Evolutionary conservation across 1,140 invertebrate genomes (phyloP).

Genomic region (Caerostris darwini): DNA sequence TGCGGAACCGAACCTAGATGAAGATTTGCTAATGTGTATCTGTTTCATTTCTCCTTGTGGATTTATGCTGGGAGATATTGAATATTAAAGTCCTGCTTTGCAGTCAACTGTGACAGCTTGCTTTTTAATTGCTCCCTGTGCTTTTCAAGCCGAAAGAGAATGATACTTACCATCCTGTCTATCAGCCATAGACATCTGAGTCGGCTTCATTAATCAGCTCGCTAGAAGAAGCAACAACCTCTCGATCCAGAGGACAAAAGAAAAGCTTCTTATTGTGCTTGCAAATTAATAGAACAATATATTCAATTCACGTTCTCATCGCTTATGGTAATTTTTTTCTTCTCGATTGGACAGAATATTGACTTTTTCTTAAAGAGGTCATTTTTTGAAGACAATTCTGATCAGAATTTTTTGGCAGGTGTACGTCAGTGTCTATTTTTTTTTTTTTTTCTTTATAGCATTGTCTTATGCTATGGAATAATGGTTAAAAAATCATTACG

Average conservation of each 20-base stretch:
- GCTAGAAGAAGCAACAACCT: neutral
- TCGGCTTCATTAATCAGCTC: neutral
- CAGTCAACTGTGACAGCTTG: neutral
- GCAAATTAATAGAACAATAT: constrained; percentile 33
- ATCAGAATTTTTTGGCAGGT: too few relatives aligned
- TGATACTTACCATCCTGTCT: neutral
- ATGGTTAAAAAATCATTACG: too few relatives aligned
- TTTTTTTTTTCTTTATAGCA: too few relatives aligned
- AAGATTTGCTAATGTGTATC: neutral
- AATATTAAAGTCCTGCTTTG: neutral
- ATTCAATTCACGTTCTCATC: constrained; percentile 23
- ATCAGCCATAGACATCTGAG: constrained; percentile 13
- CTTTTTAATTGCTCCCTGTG: neutral
- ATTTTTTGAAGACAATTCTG: neutral
- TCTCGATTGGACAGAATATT: neutral
- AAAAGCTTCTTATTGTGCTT: neutral
- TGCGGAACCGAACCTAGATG: neutral
- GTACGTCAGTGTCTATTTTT: too few relatives aligned
- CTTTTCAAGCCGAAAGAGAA: neutral
- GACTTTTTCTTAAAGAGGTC: neutral
- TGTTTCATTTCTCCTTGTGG: neutral
- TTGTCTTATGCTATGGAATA: too few relatives aligned
- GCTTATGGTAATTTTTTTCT: neutral
- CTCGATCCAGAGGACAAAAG: neutral
- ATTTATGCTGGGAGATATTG: neutral